Evolutionary conservation across 2,797 vertebrate genomes (phyloP).

Genomic region (Onychomys torridus): DNA sequence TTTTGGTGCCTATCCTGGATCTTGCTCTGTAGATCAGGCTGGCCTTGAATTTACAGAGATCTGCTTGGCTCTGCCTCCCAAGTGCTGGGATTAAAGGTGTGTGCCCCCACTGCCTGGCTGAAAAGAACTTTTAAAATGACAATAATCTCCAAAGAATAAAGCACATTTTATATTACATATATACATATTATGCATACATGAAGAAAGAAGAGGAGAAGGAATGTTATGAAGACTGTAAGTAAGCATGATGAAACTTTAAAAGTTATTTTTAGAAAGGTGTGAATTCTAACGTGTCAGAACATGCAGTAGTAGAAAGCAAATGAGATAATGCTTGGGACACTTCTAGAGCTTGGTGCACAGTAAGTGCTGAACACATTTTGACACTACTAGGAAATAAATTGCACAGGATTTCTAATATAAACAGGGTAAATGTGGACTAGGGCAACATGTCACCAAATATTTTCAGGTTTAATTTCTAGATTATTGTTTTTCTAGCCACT

Average conservation of each 20-base stretch:
- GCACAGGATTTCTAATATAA: not conserved
- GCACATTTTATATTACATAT: too few species aligned
- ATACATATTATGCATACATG: too few species aligned
- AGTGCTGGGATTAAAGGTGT: too few species aligned
- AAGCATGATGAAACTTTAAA: not conserved
- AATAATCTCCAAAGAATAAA: not conserved
- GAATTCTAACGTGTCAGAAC: not conserved
- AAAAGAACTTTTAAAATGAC: not conserved
- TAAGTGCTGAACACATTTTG: not conserved
- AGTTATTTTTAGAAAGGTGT: not conserved
- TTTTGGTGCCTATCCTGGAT: too few species aligned
- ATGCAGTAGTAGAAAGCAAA: constrained; percentile 16
- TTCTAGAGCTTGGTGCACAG: not conserved
- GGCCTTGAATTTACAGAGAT: too few species aligned
- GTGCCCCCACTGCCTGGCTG: too few species aligned
- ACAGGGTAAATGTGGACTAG: not conserved
- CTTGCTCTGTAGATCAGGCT: too few species aligned
- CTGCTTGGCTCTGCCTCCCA: too few species aligned
- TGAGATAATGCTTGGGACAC: not conserved
- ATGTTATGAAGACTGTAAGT: not conserved
- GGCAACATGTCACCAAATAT: not conserved
- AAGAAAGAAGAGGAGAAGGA: not conserved
- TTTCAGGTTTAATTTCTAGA: not conserved
- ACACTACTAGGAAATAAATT: not conserved
- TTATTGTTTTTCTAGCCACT: not conserved